Conservation (phyloP, 2,888 invertebrate genomes). For the Xanthostigma xanthostigma region DNA sequence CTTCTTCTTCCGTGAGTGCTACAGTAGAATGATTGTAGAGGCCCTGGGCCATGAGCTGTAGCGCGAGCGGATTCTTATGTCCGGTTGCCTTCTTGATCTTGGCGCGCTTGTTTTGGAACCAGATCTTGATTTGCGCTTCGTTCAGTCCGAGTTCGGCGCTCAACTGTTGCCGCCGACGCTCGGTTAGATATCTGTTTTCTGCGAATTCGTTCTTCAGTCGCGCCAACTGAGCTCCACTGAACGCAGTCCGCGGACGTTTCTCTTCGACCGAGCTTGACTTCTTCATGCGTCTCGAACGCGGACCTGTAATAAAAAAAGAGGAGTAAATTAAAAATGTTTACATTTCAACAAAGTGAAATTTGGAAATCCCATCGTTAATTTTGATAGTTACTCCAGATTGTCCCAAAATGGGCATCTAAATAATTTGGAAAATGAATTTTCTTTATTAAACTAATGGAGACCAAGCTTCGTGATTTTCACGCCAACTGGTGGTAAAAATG, state of each 20-base stretch:
- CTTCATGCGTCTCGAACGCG: constrained; percentile 39
- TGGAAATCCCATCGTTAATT: no score
- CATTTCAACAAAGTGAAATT: not conserved
- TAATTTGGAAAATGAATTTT: no score
- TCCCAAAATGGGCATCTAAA: no score
- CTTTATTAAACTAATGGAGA: no score
- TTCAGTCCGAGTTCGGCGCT: constrained; percentile 85
- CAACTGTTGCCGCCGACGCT: constrained; percentile 74
- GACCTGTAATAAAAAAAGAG: constrained; percentile 30
- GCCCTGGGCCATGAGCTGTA: constrained; percentile 88
- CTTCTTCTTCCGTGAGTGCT: constrained; percentile 57
- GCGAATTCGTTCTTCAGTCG: constrained; percentile 86
- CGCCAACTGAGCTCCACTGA: constrained; percentile 84
- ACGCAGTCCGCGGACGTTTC: constrained; percentile 90
- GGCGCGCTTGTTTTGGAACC: constrained; percentile 95
- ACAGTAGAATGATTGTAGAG: constrained; percentile 80
- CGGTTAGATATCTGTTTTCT: constrained; percentile 86
- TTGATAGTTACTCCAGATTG: no score
- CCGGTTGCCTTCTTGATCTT: constrained; percentile 89
- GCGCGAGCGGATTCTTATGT: constrained; percentile 68
- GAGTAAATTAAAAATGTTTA: not conserved
- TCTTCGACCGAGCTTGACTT: constrained; percentile 44
- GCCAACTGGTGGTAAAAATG: no score
- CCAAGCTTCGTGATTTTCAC: no score
- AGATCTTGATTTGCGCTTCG: constrained; percentile 95